Percentiles rank a stretch among this genome's conserved stretches.
Conservation (phyloP, 2,888 invertebrate species). For the Meteorus cinctellus region DNA sequence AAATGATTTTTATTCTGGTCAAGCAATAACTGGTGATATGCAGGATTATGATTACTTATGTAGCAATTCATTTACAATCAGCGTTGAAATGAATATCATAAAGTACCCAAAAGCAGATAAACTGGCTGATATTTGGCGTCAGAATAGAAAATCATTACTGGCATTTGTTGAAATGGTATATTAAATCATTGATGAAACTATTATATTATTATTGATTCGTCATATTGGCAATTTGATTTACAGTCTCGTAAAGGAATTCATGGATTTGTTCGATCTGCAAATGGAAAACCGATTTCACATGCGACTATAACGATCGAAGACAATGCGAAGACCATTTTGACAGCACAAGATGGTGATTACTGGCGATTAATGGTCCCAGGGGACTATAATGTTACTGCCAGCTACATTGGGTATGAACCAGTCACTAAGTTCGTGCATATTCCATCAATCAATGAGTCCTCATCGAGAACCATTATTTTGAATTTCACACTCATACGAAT, state of each 20-base stretch:
- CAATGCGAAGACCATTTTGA: conserved; percentile 81
- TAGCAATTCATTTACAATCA: conserved; percentile 94
- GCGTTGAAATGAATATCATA: conserved; percentile 93
- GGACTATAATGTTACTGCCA: conserved; percentile 84
- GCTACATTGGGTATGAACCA: conserved; percentile 80
- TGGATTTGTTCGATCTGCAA: conserved; percentile 89
- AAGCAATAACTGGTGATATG: conserved; percentile 89
- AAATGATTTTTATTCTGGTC: too few relatives aligned
- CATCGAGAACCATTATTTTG: conserved; percentile 68
- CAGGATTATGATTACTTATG: conserved; percentile 98
- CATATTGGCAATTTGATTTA: conserved; percentile 52
- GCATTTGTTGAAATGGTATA: conserved; percentile 85
- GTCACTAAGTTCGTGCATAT: conserved; percentile 79
- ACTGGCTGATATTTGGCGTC: conserved; percentile 87
- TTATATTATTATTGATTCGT: conserved; percentile 16
- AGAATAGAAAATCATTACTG: conserved; percentile 89
- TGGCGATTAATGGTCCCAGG: conserved; percentile 93
- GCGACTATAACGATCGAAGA: conserved; percentile 86
- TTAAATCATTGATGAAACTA: neutral
- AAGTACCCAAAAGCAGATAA: conserved; percentile 88
- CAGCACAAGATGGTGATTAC: conserved; percentile 88
- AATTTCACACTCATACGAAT: conserved; percentile 79
- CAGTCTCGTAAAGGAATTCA: conserved; percentile 89
- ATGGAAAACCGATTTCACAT: conserved; percentile 81
- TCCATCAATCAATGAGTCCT: conserved; percentile 65